Conservation (phyloP, 2,113 vertebrate species). For the Ciconia boyciana region DNA sequence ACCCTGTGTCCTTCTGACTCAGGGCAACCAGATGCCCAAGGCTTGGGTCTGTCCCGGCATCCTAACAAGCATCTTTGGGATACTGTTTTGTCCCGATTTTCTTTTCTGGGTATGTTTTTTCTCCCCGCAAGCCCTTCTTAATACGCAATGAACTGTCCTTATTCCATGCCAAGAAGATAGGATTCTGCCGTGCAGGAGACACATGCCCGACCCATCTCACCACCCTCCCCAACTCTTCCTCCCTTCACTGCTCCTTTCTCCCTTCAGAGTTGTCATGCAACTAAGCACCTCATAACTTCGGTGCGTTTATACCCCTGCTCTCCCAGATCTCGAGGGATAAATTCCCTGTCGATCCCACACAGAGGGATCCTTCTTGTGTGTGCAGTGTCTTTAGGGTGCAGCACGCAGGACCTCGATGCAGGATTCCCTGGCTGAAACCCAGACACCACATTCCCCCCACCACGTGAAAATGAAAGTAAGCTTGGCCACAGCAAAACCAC, state of each 20-base stretch:
- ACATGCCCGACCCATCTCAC: not conserved
- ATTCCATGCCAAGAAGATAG: not conserved
- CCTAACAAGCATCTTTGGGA: not conserved
- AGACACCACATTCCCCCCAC: not conserved
- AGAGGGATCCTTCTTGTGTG: not conserved
- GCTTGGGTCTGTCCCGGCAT: not conserved
- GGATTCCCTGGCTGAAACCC: not conserved
- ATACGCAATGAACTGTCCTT: not conserved
- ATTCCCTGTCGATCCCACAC: not conserved
- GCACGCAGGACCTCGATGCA: rapidly evolving
- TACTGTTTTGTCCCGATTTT: not conserved
- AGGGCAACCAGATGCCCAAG: not conserved
- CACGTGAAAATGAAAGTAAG: not conserved
- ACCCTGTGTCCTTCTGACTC: not conserved
- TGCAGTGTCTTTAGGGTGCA: not conserved
- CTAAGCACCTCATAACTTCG: not conserved
- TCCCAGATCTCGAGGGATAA: not conserved
- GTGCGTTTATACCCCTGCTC: not conserved
- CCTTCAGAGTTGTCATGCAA: not conserved
- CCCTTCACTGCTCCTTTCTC: not conserved
- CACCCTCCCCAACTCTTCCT: not conserved
- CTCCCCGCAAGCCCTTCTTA: not conserved
- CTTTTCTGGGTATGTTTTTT: not conserved
- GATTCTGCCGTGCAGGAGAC: not conserved
- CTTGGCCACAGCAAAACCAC: not conserved